Evolutionary conservation across 2,888 invertebrate species (phyloP).

Genomic region (Drosophila picticornis): DNA sequence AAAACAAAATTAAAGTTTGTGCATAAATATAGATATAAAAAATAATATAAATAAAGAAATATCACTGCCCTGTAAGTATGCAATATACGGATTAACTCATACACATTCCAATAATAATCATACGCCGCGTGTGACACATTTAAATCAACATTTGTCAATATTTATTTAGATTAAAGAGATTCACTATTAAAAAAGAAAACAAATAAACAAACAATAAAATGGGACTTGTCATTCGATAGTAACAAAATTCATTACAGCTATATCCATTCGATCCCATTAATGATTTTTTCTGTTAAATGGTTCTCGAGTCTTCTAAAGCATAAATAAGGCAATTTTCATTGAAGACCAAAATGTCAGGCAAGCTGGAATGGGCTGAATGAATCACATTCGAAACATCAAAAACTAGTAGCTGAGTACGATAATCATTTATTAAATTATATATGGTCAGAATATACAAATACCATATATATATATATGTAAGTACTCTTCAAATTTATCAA

Average conservation of each 20-base stretch:
- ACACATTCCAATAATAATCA: slow-evolving; percentile 16
- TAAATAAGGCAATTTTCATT: slow-evolving; percentile 5
- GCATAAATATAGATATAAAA: neutral
- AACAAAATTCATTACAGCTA: neutral
- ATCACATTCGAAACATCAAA: neutral
- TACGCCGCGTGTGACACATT: slow-evolving; percentile 29
- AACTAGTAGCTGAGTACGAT: neutral
- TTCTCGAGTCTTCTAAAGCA: neutral
- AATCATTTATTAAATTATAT: neutral
- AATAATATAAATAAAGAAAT: slow-evolving; percentile 15
- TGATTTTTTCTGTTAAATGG: neutral
- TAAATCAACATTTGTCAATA: neutral
- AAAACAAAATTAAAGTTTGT: neutral
- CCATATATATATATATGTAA: neutral
- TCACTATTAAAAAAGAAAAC: neutral
- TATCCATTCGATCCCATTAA: neutral
- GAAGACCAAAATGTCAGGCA: too few species aligned
- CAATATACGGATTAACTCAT: slow-evolving; percentile 47
- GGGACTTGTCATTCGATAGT: neutral
- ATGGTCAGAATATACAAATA: neutral
- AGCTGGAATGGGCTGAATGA: neutral
- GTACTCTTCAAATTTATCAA: neutral
- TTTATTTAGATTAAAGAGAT: neutral
- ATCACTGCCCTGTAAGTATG: slow-evolving; percentile 59
- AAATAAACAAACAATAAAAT: neutral